phyloP scores from a whole-genome alignment of 2,797 vertebrate species.

The Sebastes ruberrimus region DNA sequence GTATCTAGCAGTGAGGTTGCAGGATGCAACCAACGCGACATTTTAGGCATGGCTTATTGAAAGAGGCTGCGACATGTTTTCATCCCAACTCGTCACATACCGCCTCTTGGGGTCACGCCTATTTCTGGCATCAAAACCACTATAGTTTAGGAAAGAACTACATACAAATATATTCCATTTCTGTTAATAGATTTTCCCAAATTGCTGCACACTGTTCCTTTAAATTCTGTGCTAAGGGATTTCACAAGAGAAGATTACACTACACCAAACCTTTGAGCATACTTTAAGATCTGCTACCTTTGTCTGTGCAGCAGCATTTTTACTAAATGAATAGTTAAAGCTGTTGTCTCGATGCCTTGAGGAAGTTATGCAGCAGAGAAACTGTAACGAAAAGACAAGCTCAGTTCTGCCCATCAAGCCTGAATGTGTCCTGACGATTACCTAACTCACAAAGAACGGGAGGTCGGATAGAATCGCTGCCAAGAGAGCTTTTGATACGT shows the following conservation, averaged over 20 bases:
- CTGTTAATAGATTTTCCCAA: no score
- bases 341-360: slow-evolving; percentile 32
- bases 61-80: no score
- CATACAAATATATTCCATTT: no score
- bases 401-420: slow-evolving; percentile 57
- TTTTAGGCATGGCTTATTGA: no score
- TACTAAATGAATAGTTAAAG: background rate
- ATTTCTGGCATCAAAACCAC: no score
- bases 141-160: no score
- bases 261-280: background rate
- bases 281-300: background rate
- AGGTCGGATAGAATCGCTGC: background rate
- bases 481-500: slow-evolving; percentile 23
- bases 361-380: slow-evolving; percentile 52
- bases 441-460: slow-evolving; percentile 36
- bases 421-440: slow-evolving; percentile 51
- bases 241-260: background rate
- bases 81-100: no score
- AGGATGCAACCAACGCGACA: no score
- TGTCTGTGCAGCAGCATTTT: background rate
- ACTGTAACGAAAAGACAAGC: slow-evolving; percentile 44
- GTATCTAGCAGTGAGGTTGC: no score
- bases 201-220: no score
- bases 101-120: no score
- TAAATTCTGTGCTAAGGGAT: background rate